Base-by-base conservation (phyloP, 1,140 invertebrate genomes). In the Eumaeus atala region DNA sequence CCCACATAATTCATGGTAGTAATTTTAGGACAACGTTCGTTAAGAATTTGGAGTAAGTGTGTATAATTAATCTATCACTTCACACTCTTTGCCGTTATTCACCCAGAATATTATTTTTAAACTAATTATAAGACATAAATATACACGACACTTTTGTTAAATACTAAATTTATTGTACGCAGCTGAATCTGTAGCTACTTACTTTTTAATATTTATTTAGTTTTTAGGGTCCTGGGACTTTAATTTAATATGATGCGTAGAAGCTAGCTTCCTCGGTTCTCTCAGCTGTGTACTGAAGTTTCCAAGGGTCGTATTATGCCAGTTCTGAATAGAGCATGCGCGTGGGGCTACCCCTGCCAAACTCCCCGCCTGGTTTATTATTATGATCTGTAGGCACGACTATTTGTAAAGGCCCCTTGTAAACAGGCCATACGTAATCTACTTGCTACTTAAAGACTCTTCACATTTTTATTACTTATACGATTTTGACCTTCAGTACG, bases 261-360 rank as follows among this genome's bases (percentile, higher is more conserved):
- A 59, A 66, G 63, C 54, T 28, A 44, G 56, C 70, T 64, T 59
- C 69, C 67, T 74, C 68, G 61, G 67, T 61, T 54, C 62, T 66
- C 71, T 70, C 76, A 82, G 75, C 72, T 78, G 78, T 77, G 60
- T 64, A 85, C 77, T 83, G 78, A 80, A 77, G 72, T 82, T 67
- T 72, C 59, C 62, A 59, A 71, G 71, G 72, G 71, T 72, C 65
- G 64, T 59, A 62, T 66, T 63, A 70, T 61, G 58, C 51, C 64
- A 51, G 57, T 54, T 60, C 66, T 75, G 63, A 74, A 80, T 74
- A 52, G 77, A 75, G 79, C 78, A 85, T 85, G 82, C 82, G 82
- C 79, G 55, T 50, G 63, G 62, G 64, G 64, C 57, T 61, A 70
- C 72, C 74, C 77, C 72, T 67, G 59, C 64, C 60, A 64, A 69